These are phyloP conservation scores for Ammodytes dubius DNA, from an alignment of 2,113 vertebrate species.

Conservation along the genomic window DNA sequence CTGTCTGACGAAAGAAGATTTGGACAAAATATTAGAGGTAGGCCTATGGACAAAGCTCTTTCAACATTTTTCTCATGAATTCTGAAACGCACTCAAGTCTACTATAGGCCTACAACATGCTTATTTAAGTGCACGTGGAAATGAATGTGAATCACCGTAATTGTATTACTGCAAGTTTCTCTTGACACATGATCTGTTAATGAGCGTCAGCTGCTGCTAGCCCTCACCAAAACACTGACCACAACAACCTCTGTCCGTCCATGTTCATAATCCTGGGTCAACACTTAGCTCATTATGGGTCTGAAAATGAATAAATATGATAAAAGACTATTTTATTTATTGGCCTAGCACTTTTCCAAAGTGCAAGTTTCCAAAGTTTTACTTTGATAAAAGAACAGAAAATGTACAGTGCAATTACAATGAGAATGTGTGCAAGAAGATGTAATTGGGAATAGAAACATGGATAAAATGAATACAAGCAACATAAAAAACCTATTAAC, in stretches of 20 bases:
- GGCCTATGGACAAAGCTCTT: slow-evolving; percentile 64
- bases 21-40: slow-evolving; percentile 95
- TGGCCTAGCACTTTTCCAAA: too few species aligned
- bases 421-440: too few species aligned
- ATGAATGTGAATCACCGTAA: neutral
- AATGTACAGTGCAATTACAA: too few species aligned
- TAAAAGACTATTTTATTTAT: too few species aligned
- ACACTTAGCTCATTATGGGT: neutral
- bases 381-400: too few species aligned
- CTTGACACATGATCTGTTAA: slow-evolving; percentile 11
- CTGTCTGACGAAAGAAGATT: slow-evolving; percentile 89
- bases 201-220: slow-evolving; percentile 37
- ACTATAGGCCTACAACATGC: neutral
- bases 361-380: too few species aligned
- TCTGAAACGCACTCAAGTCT: neutral
- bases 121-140: neutral
- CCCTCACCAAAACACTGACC: slow-evolving; percentile 12
- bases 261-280: slow-evolving; percentile 21
- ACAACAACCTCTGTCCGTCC: neutral
- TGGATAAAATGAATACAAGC: too few species aligned
- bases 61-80: neutral
- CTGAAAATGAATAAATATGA: too few species aligned
- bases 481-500: too few species aligned
- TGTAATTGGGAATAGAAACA: too few species aligned
- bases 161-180: neutral